phyloP scores from a whole-genome alignment of 2,113 vertebrate species.

The Muscicapa adusta region DNA sequence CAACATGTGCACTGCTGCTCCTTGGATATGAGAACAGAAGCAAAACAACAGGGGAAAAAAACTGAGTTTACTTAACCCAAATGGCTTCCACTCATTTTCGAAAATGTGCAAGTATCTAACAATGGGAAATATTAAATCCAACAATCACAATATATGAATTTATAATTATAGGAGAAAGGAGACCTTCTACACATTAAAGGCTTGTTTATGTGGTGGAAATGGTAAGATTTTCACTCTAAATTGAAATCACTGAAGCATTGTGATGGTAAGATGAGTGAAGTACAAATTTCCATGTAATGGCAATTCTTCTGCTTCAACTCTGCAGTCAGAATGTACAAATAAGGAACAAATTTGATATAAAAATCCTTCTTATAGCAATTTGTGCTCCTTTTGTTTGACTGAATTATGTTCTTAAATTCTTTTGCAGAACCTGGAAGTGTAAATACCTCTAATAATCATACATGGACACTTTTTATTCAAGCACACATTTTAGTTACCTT shows the following conservation, averaged over 20 bases:
- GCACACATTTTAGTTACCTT: background rate
- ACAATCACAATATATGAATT: background rate
- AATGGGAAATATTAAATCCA: background rate
- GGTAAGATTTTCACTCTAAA: background rate
- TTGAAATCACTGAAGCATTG: background rate
- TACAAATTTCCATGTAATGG: background rate
- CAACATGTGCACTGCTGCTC: background rate
- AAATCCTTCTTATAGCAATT: background rate
- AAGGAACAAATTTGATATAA: background rate
- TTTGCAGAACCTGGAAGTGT: background rate
- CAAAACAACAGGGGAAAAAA: conserved; percentile 2
- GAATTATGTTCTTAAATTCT: background rate
- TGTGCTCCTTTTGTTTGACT: background rate
- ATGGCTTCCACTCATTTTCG: background rate
- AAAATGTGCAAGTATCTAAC: background rate
- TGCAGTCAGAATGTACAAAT: background rate
- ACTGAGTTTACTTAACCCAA: conserved; percentile 20
- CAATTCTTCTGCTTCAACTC: background rate
- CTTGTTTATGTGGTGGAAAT: background rate
- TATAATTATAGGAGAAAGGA: background rate
- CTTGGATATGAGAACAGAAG: background rate
- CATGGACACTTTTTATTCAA: background rate
- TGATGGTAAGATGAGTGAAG: background rate
- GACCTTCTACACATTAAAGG: background rate
- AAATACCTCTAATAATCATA: background rate